These are phyloP conservation scores for Lichenostomus cassidix DNA, from an alignment of 2,113 vertebrate genomes.

Conservation along the genomic window DNA sequence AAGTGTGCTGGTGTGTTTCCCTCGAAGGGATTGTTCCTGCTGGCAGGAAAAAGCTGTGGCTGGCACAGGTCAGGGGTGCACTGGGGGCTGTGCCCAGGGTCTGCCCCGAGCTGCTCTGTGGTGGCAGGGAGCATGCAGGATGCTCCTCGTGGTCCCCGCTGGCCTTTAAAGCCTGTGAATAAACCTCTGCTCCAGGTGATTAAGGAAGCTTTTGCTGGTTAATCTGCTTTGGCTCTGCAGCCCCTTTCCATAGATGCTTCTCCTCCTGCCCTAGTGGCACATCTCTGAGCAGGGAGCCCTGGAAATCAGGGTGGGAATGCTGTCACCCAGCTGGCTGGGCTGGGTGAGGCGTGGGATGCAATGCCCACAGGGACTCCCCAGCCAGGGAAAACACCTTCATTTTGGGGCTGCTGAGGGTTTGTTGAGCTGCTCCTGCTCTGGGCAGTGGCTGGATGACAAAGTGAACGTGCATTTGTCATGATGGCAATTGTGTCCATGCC, in stretches of 20 bases:
- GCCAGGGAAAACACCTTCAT: neutral
- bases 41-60: neutral
- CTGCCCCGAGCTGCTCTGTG: fast-evolving
- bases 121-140: fast-evolving
- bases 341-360: fast-evolving
- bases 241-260: neutral
- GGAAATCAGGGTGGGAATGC: neutral
- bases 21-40: neutral
- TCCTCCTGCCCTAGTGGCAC: neutral
- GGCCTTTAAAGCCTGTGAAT: slow-evolving; percentile 13
- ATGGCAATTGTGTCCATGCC: fast-evolving
- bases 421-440: neutral
- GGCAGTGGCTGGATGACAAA: fast-evolving
- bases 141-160: neutral
- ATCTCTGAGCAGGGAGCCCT: neutral
- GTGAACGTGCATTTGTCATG: fast-evolving
- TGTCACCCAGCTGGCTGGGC: neutral
- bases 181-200: slow-evolving; percentile 22
- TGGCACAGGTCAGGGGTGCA: neutral
- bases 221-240: slow-evolving; percentile 1
- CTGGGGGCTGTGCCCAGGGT: fast-evolving
- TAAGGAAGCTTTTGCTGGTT: slow-evolving; percentile 13
- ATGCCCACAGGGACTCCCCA: neutral
- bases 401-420: neutral
- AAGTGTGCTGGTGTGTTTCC: fast-evolving